Evolutionary conservation across 2,113 vertebrate species (phyloP).

Genomic region (Oryzias javanicus): DNA sequence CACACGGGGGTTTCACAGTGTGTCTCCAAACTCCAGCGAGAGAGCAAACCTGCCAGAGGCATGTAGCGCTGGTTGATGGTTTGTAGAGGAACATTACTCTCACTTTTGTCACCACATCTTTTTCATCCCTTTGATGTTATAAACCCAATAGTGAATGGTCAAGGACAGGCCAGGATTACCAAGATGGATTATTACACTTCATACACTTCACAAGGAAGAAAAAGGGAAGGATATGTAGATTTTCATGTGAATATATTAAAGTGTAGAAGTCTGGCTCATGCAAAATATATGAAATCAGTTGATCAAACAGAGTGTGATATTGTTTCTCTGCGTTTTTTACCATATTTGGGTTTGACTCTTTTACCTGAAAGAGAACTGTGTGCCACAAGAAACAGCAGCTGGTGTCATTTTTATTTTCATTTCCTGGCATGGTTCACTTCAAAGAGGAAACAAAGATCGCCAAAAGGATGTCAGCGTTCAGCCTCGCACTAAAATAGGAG

Average conservation of each 20-base stretch:
- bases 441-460: slow-evolving; percentile 73
- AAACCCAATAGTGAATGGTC: slow-evolving; percentile 57
- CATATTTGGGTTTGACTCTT: slow-evolving; percentile 2
- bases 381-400: slow-evolving; percentile 16
- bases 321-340: slow-evolving; percentile 26
- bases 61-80: slow-evolving; percentile 32
- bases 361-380: slow-evolving; percentile 2
- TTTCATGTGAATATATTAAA: slow-evolving; percentile 28
- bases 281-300: neutral
- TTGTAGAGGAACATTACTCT: slow-evolving; percentile 49
- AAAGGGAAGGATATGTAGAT: slow-evolving; percentile 18
- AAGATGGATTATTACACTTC: slow-evolving; percentile 61
- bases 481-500: slow-evolving; percentile 60
- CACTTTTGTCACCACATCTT: slow-evolving; percentile 64
- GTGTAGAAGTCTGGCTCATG: slow-evolving; percentile 2
- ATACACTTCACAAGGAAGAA: slow-evolving; percentile 26
- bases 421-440: slow-evolving; percentile 67
- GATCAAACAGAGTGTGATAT: neutral
- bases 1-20: slow-evolving; percentile 41
- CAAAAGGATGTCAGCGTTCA: slow-evolving; percentile 72
- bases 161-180: slow-evolving; percentile 58
- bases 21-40: slow-evolving; percentile 34
- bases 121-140: slow-evolving; percentile 69
- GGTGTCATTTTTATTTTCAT: slow-evolving; percentile 57
- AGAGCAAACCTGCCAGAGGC: slow-evolving; percentile 47